Percentiles rank a stretch among this genome's conserved stretches.
These are phyloP conservation scores for Lasaia peninsularis DNA, from an alignment of 1,140 invertebrate species.

Conservation along the genomic window DNA sequence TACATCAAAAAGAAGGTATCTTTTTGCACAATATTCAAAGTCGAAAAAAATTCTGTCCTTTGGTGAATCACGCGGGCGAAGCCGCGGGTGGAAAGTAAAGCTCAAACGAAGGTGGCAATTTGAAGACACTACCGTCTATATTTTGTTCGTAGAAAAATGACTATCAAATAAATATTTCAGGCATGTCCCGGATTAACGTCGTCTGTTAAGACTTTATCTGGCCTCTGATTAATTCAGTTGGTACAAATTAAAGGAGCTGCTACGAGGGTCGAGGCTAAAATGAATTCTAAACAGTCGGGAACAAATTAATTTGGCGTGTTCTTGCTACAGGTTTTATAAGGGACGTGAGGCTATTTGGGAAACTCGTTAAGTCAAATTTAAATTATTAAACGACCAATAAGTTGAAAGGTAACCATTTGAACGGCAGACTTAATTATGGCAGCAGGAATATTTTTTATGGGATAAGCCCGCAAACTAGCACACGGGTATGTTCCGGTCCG, in stretches of 20 bases:
- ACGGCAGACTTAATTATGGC: neutral
- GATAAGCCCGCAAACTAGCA: too few relatives aligned
- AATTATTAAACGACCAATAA: conserved; percentile 7
- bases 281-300: conserved; percentile 37
- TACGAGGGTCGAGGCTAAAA: conserved; percentile 26
- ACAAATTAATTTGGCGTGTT: conserved; percentile 33
- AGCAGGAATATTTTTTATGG: too few relatives aligned
- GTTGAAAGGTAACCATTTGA: neutral
- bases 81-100: too few relatives aligned
- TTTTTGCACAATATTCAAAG: too few relatives aligned
- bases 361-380: conserved; percentile 5
- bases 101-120: too few relatives aligned
- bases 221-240: conserved; percentile 32
- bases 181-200: conserved; percentile 19
- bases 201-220: conserved; percentile 28
- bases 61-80: too few relatives aligned
- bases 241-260: conserved; percentile 30
- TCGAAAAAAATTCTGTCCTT: too few relatives aligned
- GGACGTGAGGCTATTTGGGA: conserved; percentile 12
- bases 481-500: too few relatives aligned
- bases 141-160: neutral
- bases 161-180: conserved; percentile 10
- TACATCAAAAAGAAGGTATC: too few relatives aligned
- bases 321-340: conserved; percentile 31
- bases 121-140: neutral